Evolutionary conservation across 2,888 invertebrate species (phyloP), one percentile per base, ranked within the genome.

Genomic region (Leucophora obtusa): DNA sequence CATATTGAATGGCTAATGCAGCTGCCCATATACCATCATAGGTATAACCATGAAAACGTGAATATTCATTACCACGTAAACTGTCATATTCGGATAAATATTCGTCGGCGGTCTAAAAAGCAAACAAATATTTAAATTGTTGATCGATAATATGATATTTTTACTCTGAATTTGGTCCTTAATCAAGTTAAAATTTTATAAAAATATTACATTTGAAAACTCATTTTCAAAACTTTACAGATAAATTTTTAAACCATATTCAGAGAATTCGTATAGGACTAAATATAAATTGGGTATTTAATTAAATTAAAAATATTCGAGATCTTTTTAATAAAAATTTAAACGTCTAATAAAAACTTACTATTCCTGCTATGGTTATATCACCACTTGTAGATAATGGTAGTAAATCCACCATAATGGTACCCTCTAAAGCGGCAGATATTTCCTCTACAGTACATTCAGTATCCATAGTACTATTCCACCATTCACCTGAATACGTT

Each of bases 21-120:
- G 99, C 96, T 0, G 98, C 97, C 98, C 99, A 99, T 83, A 99
- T 96, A 5, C 93, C 99, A 90, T 99, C 99, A 89, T 99, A 99
- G 10, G 98, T 98, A 90, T 99, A 99, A 2, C 98, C 98, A 89
- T 98, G 98, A 89, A 97, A 98, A 83, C 97, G 93, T 43, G 97
- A 98, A 91, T 97, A 98, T 87, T 97, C 96, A 1, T 91, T 89
- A 1, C 96, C 95, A 83, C 97, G 92, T 82, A 95, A 91, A 35
- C 94, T 93, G 86, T 97, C 94, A 89, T 98, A 98, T 89, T 96
- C 95, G 50, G 93, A 92, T 86, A 94, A 93, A 89, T 98, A 98
- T 89, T 97, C 96, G 84, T 95, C 94, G 0, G 98, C 95, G 0
- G 96, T 97, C 97, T 98, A 35, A 91, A 92, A 83, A 72, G 69